Base-by-base conservation (phyloP, 1,140 invertebrate species). In the Dufourea novaeangliae region DNA sequence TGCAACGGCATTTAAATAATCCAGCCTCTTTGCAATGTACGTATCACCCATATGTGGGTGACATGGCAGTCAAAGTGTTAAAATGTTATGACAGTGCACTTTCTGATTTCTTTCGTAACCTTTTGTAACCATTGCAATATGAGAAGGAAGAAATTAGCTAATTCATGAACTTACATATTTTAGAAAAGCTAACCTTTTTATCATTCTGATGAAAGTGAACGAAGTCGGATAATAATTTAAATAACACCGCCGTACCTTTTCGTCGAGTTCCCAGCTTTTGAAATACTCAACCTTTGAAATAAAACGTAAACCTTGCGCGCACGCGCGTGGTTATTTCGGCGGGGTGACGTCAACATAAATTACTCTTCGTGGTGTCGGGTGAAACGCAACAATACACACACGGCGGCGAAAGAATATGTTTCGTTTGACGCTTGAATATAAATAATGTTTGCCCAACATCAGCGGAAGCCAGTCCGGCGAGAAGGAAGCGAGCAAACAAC, bases 361-460 rank as follows among this genome's bases (percentile, higher is more conserved):
- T 68, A 68, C 32, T 14, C 29, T n/a, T n/a, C n/a, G n/a, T n/a
- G 0, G 8, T 27, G 29, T 14, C 41, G 63, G 34, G 10, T 14
- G 63, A 32, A 46, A 46, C 20, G 52, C 41, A 46, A 68, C 63
- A 68, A 75, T 75, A 14, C 37, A 32, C 8, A 1, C 0, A 12
- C 29, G 37, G 11, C 7, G n/a, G 29, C 17, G n/a, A n/a, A n/a
- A n/a, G n/a, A n/a, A 25, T 17, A 17, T 1, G 14, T 67, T 14
- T 67, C n/a, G 29, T 74, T 74, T 74, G 37, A 66, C 63, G 63
- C 37, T 44, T 41, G 11, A 68, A 57, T 68, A 68, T 68, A 68
- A 75, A 75, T 75, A 54, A 73, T 74, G 29, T 20, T 44, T 27
- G 25, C 25, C 17, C 32, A 8, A 57, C 63, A 17, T 59, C 20